phyloP scores from a whole-genome alignment of 2,888 invertebrate species.

The Melinopterus prodromus region DNA sequence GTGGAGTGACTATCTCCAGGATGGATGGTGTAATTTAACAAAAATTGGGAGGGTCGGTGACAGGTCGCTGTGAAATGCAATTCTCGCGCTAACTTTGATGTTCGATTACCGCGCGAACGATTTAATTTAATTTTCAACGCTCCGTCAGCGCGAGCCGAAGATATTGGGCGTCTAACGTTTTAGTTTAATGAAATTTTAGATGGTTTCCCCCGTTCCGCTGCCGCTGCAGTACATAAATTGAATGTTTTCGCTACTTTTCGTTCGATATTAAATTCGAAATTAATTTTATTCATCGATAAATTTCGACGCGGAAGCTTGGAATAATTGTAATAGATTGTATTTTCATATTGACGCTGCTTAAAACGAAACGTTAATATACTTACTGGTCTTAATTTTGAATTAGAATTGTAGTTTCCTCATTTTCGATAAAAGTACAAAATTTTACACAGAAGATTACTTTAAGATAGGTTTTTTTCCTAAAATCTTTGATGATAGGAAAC shows the following conservation, averaged over 20 bases:
- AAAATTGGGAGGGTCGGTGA: slow-evolving; percentile 6
- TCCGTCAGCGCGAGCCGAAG: background rate
- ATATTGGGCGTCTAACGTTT: background rate
- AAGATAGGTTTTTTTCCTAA: too few relatives aligned
- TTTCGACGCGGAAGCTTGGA: background rate
- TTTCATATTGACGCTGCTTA: background rate
- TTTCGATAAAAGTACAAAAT: too few relatives aligned
- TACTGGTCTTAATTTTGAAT: too few relatives aligned
- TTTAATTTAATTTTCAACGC: slow-evolving; percentile 17
- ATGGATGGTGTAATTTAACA: slow-evolving; percentile 9
- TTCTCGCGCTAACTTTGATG: slow-evolving; percentile 17
- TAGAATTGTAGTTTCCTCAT: too few relatives aligned
- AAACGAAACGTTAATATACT: background rate
- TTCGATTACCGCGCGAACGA: slow-evolving; percentile 21
- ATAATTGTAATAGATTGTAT: background rate
- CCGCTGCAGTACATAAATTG: background rate
- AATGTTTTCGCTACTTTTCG: background rate
- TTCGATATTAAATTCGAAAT: background rate
- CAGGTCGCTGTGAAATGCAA: background rate
- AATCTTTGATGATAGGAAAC: too few relatives aligned
- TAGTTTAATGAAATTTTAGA: background rate
- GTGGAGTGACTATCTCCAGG: background rate
- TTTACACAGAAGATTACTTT: too few relatives aligned
- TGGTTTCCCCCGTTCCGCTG: background rate
- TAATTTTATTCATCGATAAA: background rate